These are phyloP conservation scores for Sisor rabdophorus DNA, from an alignment of 2,113 vertebrate genomes.

Conservation along the genomic window DNA sequence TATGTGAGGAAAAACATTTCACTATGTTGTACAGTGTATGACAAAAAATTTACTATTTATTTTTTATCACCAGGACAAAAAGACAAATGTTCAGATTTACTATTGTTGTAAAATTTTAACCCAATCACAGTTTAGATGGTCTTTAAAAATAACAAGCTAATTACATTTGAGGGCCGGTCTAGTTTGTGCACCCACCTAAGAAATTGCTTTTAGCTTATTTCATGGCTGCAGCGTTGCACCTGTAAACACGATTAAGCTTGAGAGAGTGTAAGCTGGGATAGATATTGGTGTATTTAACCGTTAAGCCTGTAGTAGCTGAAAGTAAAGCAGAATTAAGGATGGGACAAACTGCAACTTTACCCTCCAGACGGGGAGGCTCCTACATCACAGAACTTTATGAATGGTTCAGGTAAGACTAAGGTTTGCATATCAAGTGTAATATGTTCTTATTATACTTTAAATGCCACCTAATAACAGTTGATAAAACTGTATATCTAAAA, in stretches of 20 bases:
- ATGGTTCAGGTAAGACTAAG: constrained; percentile 63
- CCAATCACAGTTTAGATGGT: background rate
- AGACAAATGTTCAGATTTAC: background rate
- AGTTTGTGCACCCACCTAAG: constrained; percentile 20
- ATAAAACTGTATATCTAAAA: background rate
- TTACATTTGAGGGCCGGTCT: constrained; percentile 55
- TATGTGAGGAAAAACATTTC: too few relatives aligned
- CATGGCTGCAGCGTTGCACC: constrained; percentile 58
- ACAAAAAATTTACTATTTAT: too few relatives aligned
- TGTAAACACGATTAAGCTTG: constrained; percentile 62
- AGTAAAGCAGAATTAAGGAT: constrained; percentile 45
- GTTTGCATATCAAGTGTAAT: background rate
- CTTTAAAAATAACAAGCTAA: constrained; percentile 51
- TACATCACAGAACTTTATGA: constrained; percentile 64
- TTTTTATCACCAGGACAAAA: too few relatives aligned
- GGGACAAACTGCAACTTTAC: constrained; percentile 66
- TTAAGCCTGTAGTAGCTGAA: background rate
- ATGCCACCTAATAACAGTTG: background rate
- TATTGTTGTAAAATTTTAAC: background rate
- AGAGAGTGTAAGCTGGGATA: constrained; percentile 59
- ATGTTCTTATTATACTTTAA: background rate
- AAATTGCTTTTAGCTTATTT: constrained; percentile 70
- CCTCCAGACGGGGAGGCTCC: constrained; percentile 55
- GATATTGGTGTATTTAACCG: constrained; percentile 41
- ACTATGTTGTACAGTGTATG: too few relatives aligned